Conservation (phyloP, 2,797 vertebrate species). For the Platalea minor region DNA sequence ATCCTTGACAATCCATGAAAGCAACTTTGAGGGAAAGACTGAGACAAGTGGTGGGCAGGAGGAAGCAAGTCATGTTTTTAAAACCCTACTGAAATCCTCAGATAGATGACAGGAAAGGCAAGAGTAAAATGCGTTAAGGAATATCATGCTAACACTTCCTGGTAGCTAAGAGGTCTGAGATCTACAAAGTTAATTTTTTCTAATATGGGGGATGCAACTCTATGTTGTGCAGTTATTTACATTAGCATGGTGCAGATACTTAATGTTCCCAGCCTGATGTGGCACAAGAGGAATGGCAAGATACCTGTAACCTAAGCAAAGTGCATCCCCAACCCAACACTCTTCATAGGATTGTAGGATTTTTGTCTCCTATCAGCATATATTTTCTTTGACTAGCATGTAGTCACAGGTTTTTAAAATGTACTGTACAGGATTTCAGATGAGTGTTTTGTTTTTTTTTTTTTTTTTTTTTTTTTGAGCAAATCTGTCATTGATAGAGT, state of each 20-base stretch:
- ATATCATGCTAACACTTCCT: not conserved
- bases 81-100: not conserved
- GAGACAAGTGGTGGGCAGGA: not conserved
- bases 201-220: not conserved
- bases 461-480: not conserved
- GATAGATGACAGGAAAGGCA: not conserved
- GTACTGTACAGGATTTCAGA: not conserved
- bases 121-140: not conserved
- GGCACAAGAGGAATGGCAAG: not conserved
- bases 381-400: not conserved
- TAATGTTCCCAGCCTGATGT: not conserved
- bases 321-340: not conserved
- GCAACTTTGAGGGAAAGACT: not conserved
- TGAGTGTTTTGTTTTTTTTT: not conserved
- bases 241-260: not conserved
- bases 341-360: not conserved
- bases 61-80: not conserved
- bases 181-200: not conserved
- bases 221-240: not conserved
- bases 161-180: not conserved
- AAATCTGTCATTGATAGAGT: not conserved
- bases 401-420: not conserved
- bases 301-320: not conserved
- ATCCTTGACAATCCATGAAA: not conserved
- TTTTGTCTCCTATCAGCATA: not conserved